Conservation (phyloP, 2,888 invertebrate genomes). For the Fragum whitleyi region DNA sequence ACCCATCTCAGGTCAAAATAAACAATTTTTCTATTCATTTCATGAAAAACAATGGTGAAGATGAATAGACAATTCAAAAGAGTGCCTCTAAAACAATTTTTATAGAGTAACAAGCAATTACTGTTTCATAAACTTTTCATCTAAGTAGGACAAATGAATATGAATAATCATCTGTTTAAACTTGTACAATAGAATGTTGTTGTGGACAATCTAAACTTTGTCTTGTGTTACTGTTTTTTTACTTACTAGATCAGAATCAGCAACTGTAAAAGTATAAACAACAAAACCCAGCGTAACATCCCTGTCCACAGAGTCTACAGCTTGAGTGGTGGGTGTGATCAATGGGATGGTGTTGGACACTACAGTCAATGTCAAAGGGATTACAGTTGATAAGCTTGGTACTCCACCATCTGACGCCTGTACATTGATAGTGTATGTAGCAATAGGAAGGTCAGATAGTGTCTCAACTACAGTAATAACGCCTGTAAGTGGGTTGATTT, state of each 20-base stretch:
- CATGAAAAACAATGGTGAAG: too few relatives aligned
- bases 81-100: too few relatives aligned
- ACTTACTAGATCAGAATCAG: constrained; percentile 64
- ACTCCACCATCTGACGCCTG: constrained; percentile 11
- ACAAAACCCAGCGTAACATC: constrained; percentile 3
- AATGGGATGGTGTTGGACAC: constrained; percentile 61
- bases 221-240: too few relatives aligned
- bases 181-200: too few relatives aligned
- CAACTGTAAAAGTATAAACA: constrained; percentile 50
- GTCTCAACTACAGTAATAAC: constrained; percentile 38
- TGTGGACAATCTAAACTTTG: too few relatives aligned
- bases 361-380: constrained; percentile 51
- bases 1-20: too few relatives aligned
- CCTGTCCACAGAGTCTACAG: constrained; percentile 25
- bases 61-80: too few relatives aligned
- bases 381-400: constrained; percentile 1
- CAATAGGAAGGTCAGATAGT: neutral
- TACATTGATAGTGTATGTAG: neutral
- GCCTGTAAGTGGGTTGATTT: constrained; percentile 25
- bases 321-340: constrained; percentile 29
- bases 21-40: too few relatives aligned
- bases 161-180: too few relatives aligned
- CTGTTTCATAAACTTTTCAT: too few relatives aligned
- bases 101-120: too few relatives aligned
- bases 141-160: too few relatives aligned